A percentile compares a stretch with the other conserved stretches of the same genome.
Evolutionary conservation across 2,888 invertebrate genomes (phyloP).

Genomic region (Scotopteryx bipunctaria): DNA sequence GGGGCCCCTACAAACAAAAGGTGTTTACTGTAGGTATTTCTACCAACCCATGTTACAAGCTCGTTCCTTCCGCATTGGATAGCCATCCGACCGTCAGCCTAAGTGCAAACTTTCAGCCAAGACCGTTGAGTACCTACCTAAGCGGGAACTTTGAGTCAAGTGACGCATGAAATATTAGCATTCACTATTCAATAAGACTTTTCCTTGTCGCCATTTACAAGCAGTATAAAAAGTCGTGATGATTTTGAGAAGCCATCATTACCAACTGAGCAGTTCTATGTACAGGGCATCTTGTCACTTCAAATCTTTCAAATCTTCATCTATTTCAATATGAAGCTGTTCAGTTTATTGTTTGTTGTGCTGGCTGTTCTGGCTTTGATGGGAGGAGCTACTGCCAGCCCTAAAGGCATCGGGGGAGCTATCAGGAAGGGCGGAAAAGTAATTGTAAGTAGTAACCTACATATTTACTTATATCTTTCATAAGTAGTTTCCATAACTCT

Average conservation of each 20-base stretch:
- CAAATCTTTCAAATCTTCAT: conserved; percentile 1
- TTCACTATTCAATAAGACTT: background rate
- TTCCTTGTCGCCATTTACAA: background rate
- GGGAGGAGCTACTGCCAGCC: conserved; percentile 39
- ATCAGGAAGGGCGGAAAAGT: conserved; percentile 50
- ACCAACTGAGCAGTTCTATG: background rate
- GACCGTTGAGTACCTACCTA: too few species aligned
- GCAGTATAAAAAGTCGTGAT: background rate
- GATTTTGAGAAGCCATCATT: background rate
- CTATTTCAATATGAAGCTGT: conserved; percentile 49
- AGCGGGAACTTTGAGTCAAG: background rate
- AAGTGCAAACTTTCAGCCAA: too few species aligned
- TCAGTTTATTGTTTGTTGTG: conserved; percentile 40
- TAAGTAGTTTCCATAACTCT: too few species aligned
- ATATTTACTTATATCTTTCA: background rate
- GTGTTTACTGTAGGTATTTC: too few species aligned
- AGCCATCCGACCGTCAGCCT: too few species aligned
- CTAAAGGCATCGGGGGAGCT: conserved; percentile 45
- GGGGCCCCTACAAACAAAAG: too few species aligned
- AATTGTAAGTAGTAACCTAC: conserved; percentile 43
- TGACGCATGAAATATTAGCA: background rate
- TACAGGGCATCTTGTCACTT: background rate
- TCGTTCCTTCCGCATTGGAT: too few species aligned
- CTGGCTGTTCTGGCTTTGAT: conserved; percentile 42
- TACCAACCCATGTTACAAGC: too few species aligned